A percentile compares a stretch with the other conserved stretches of the same genome.
These are phyloP conservation scores for Asbolus verrucosus DNA, from an alignment of 1,140 invertebrate genomes.

Conservation along the genomic window DNA sequence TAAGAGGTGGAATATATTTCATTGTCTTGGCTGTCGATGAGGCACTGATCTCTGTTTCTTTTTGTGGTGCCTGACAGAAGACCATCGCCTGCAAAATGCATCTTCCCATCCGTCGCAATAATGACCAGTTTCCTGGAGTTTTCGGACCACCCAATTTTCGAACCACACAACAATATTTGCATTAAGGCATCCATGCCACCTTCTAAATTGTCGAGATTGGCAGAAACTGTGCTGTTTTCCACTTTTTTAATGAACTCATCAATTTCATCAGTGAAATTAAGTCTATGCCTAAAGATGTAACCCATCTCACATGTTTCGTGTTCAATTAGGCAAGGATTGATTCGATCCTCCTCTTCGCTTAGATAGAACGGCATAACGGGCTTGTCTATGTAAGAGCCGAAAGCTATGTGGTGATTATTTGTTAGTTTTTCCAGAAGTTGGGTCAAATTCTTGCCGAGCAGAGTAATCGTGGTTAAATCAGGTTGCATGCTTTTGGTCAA, in stretches of 20 bases:
- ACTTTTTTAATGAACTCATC: conserved; percentile 58
- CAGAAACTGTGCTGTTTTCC: conserved; percentile 64
- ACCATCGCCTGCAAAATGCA: conserved; percentile 67
- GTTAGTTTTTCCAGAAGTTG: conserved; percentile 72
- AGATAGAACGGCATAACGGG: conserved; percentile 71
- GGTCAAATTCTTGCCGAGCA: too few species aligned
- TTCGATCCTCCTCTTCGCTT: conserved; percentile 50
- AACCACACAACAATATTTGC: conserved; percentile 68
- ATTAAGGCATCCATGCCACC: conserved; percentile 74
- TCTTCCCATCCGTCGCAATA: conserved; percentile 64
- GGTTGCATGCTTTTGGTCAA: conserved; percentile 89
- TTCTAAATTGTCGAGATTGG: conserved; percentile 72
- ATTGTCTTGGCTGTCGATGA: conserved; percentile 69
- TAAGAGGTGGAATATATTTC: conserved; percentile 68
- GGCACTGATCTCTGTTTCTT: conserved; percentile 67
- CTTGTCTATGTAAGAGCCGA: conserved; percentile 67
- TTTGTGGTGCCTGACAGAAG: conserved; percentile 58
- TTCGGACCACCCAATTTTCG: conserved; percentile 63
- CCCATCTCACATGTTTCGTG: conserved; percentile 48
- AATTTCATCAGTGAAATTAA: conserved; percentile 59
- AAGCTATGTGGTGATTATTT: conserved; percentile 82
- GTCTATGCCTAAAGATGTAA: conserved; percentile 59
- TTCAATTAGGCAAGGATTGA: conserved; percentile 56
- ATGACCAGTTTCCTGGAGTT: conserved; percentile 64
- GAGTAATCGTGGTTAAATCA: conserved; percentile 71